Evolutionary conservation across 2,113 vertebrate genomes (phyloP).

Genomic region (Carassius gibelio): DNA sequence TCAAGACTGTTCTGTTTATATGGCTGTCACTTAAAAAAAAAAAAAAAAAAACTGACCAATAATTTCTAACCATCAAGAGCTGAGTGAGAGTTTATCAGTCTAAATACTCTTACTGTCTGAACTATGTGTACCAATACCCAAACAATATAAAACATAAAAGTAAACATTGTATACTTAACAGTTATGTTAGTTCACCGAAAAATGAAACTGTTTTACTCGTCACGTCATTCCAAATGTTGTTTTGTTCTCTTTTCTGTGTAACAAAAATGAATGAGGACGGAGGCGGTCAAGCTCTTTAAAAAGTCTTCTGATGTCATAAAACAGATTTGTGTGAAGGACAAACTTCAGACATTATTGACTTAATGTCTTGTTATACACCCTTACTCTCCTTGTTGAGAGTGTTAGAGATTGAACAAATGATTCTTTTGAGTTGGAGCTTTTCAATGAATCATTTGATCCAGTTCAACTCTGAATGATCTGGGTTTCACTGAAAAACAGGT

Average conservation of each 20-base stretch:
- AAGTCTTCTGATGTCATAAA: not conserved
- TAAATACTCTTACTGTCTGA: slow-evolving; percentile 18
- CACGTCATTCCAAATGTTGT: not conserved
- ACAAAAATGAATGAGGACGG: not conserved
- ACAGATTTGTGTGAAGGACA: not conserved
- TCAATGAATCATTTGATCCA: not conserved
- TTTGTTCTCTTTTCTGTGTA: not conserved
- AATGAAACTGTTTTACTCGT: not conserved
- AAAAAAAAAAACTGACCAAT: not conserved
- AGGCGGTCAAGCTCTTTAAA: not conserved
- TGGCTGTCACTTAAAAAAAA: not conserved
- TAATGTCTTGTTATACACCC: not conserved
- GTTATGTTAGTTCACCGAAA: not conserved
- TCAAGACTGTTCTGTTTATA: not conserved
- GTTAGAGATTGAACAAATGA: not conserved
- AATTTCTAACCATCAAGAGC: not conserved
- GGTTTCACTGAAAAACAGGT: not conserved
- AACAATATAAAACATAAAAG: not conserved
- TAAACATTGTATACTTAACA: not conserved
- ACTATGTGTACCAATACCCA: slow-evolving; percentile 21
- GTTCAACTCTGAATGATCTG: not conserved
- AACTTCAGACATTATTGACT: not conserved
- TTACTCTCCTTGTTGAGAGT: not conserved
- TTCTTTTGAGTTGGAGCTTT: not conserved
- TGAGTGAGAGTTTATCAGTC: not conserved